These are phyloP conservation scores for Moxostoma hubbsi DNA, from an alignment of 2,797 vertebrate species.

Conservation along the genomic window DNA sequence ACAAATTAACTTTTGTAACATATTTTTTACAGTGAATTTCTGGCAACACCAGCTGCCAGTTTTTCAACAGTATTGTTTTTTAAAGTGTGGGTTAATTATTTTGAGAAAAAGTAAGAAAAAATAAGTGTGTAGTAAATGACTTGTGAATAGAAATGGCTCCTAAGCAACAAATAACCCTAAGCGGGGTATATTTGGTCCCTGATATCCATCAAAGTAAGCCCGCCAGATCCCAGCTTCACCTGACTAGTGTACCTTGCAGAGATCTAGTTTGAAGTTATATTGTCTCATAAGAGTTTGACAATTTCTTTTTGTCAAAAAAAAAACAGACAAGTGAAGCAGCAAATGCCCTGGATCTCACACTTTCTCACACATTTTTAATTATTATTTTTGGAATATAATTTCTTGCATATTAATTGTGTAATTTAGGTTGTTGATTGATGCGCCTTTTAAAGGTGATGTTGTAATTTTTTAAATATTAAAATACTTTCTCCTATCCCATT, in stretches of 20 bases:
- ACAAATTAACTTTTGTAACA: too few relatives aligned
- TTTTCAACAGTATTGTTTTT: too few relatives aligned
- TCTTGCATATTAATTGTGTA: too few relatives aligned
- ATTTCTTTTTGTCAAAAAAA: constrained; percentile 32
- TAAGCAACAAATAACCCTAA: constrained; percentile 22
- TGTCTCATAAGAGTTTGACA: constrained; percentile 14
- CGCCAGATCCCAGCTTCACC: constrained; percentile 25
- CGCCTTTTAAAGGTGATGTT: too few relatives aligned
- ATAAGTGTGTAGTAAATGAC: background rate
- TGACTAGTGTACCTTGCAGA: constrained; percentile 3
- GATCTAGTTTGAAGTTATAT: constrained; percentile 24
- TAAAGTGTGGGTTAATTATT: constrained; percentile 32
- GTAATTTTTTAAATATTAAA: too few relatives aligned
- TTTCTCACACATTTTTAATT: background rate
- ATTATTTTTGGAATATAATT: too few relatives aligned
- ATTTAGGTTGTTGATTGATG: too few relatives aligned
- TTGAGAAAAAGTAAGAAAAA: constrained; percentile 4
- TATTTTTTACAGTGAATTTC: too few relatives aligned
- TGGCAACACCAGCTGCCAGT: too few relatives aligned
- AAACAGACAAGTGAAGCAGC: constrained; percentile 39
- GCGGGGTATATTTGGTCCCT: constrained; percentile 9
- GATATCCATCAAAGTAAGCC: constrained; percentile 39
- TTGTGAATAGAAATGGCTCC: constrained; percentile 12
- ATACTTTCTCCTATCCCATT: too few relatives aligned
- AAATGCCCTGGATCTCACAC: constrained; percentile 22